Conservation (phyloP, 2,113 vertebrate species). For the Hippolais icterina region DNA sequence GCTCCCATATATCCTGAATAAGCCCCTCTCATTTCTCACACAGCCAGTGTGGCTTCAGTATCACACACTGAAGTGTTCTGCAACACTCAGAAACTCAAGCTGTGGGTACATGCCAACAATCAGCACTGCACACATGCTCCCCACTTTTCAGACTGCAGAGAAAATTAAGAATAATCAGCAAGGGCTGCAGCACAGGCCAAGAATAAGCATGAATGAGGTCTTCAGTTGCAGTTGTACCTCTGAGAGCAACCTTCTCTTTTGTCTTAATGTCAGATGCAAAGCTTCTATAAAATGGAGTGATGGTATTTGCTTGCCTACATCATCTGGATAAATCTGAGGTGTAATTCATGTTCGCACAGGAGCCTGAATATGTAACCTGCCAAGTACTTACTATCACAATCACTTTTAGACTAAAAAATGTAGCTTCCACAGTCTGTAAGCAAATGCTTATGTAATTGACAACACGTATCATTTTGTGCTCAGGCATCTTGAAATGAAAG, state of each 20-base stretch:
- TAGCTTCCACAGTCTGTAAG: not conserved
- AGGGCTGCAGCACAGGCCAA: not conserved
- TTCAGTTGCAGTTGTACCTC: not conserved
- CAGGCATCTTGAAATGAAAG: not conserved
- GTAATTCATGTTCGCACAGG: not conserved
- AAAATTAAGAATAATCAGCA: not conserved
- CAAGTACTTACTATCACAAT: not conserved
- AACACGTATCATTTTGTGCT: not conserved
- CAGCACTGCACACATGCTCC: not conserved
- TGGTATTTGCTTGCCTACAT: not conserved
- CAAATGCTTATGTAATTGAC: not conserved
- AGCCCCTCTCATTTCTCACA: not conserved
- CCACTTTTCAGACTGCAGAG: not conserved
- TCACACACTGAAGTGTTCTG: not conserved
- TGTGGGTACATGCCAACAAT: not conserved
- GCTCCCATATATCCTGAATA: not conserved
- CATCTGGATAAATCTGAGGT: not conserved
- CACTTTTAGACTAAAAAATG: not conserved
- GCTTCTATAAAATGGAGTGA: not conserved
- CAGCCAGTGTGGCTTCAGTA: not conserved
- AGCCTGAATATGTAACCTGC: not conserved
- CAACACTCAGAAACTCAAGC: rapidly evolving
- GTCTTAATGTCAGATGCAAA: not conserved
- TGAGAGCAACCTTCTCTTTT: not conserved
- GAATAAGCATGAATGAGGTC: not conserved